phyloP scores from a whole-genome alignment of 2,888 invertebrate species.

The Caenorhabditis imperialis region DNA sequence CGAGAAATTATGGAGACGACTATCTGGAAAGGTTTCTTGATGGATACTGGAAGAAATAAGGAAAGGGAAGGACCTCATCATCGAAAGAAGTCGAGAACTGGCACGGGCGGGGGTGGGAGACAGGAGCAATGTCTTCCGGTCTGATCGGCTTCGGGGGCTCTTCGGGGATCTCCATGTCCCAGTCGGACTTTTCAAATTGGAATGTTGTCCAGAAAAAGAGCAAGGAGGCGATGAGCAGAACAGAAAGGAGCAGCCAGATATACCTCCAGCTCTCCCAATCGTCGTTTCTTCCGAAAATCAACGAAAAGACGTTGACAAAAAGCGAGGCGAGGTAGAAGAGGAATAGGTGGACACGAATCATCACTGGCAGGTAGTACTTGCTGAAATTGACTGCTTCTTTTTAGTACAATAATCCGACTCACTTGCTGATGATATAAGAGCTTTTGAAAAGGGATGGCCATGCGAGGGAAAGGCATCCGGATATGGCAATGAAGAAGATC shows the following conservation, averaged over 20 bases:
- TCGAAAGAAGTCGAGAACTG: slow-evolving; percentile 39
- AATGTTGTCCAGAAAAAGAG: slow-evolving; percentile 28
- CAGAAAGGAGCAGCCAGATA: slow-evolving; percentile 28
- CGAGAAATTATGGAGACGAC: slow-evolving; percentile 42
- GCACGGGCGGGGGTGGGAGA: slow-evolving; percentile 48
- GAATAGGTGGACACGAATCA: slow-evolving; percentile 25
- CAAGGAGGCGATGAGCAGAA: slow-evolving; percentile 14
- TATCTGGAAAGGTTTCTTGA: no score
- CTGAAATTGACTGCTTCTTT: no score
- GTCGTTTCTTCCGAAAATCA: slow-evolving; percentile 24
- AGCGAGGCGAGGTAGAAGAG: slow-evolving; percentile 13
- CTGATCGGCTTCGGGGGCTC: slow-evolving; percentile 11
- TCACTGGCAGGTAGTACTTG: slow-evolving; percentile 43
- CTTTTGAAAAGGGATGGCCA: slow-evolving; percentile 49
- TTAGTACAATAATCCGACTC: no score
- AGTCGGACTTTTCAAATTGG: slow-evolving; percentile 35
- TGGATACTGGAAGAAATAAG: slow-evolving; percentile 2
- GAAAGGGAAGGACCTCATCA: slow-evolving; percentile 20
- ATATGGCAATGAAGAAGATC: slow-evolving; percentile 25
- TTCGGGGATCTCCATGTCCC: slow-evolving; percentile 13
- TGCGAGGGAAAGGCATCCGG: slow-evolving; percentile 20
- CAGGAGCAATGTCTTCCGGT: slow-evolving; percentile 46
- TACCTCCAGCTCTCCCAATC: slow-evolving; percentile 28
- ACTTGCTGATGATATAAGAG: slow-evolving; percentile 45
- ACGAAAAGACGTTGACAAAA: slow-evolving; percentile 12